Evolutionary conservation across 2,888 invertebrate genomes (phyloP), one percentile per base, ranked within the genome.

Genomic region (Drosophila histrio): DNA sequence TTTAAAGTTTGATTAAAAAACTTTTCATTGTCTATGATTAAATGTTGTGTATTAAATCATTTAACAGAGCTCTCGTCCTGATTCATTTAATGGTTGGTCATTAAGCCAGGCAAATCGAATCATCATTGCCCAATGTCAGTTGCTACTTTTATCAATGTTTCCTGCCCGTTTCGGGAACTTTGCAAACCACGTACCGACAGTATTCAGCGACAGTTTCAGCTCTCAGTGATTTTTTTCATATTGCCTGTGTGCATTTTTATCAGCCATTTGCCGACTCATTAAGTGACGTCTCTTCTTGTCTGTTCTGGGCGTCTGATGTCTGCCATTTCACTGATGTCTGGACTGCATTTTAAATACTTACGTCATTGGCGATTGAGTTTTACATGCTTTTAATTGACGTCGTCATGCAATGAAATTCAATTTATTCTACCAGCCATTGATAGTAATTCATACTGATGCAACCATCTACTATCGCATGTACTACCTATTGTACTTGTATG

Each of bases 301-400:
- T 39, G 11, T 52, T 38, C 52, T 38, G 22, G 15, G 21, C 43
- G 44, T 41, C 38, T 9, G 52, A 26, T 34, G 28, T 26, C 65
- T 58, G 63, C 13, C 52, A 49, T 54, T 62, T 52, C 63, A 30
- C 34, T 65, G 70, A 67, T 67, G 75, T 68, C 52, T 62, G 68
- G 71, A 30, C 52, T 52, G 52, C 52, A 52, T 39, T 52, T 52
- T 52, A 52, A 86, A 79, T 84, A 77, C 74, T 87, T 88, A 77
- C 74, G 88, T 88, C 88, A 88, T 71, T 87, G 82, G 73, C 89
- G 88, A 90, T 90, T 89, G 89, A 89, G 87, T 83, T 87, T 83
- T 90, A 90, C 90, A 89, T 88, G 89, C 72, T 73, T 88, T 90
- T 90, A 90, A 90, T 89, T 90, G 90, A 90, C 84, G 84, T 77